phyloP scores from a whole-genome alignment of 2,888 invertebrate species.

The Chirona hameri region DNA sequence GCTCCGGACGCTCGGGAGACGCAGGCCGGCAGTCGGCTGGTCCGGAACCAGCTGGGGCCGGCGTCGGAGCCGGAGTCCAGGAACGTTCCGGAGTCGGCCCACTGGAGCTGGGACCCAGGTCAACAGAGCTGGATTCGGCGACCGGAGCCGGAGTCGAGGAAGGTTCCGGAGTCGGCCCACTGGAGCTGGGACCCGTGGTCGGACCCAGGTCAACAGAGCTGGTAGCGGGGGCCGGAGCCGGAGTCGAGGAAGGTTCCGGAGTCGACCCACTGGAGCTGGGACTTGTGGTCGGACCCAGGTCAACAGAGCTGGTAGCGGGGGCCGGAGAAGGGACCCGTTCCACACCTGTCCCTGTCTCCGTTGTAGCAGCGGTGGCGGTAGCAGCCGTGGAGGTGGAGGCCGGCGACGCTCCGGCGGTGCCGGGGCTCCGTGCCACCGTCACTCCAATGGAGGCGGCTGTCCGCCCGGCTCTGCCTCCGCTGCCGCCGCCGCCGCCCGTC shows the following conservation, averaged over 20 bases:
- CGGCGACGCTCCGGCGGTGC: not conserved
- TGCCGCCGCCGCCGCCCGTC: not conserved
- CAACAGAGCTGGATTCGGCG: slow-evolving; percentile 32
- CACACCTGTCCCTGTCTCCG: no score
- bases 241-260: not conserved
- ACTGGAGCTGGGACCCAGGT: slow-evolving; percentile 33
- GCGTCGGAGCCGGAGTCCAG: no score
- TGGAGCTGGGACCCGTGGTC: no score
- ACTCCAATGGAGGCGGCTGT: slow-evolving; percentile 26
- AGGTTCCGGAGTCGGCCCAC: slow-evolving; percentile 29
- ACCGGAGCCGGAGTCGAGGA: slow-evolving; percentile 7
- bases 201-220: not conserved
- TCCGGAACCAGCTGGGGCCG: no score
- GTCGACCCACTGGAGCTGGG: slow-evolving; percentile 34
- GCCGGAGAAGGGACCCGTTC: not conserved
- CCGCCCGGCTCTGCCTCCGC: slow-evolving; percentile 23
- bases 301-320: slow-evolving; percentile 31
- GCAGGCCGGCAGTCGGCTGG: no score
- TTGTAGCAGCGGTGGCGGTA: not conserved
- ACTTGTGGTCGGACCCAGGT: slow-evolving; percentile 13
- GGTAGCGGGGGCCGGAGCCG: no score
- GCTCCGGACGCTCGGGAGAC: no score
- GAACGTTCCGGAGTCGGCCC: slow-evolving; percentile 30
- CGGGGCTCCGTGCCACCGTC: not conserved
- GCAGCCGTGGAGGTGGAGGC: no score